Evolutionary conservation across 2,888 invertebrate species (phyloP).

Genomic region (Tiliacea aurago): DNA sequence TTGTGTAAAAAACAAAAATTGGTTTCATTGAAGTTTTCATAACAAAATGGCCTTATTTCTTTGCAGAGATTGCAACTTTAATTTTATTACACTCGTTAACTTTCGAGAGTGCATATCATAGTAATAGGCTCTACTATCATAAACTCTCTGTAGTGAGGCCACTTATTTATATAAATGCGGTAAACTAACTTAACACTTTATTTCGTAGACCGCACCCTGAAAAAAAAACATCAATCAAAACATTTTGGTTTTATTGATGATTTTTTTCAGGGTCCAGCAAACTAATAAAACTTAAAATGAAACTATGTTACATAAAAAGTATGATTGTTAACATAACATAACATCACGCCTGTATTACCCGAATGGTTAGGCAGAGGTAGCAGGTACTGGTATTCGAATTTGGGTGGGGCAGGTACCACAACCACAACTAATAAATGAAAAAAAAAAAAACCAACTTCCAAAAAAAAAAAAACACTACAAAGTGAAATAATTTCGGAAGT

Average conservation of each 20-base stretch:
- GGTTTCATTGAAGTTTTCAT: constrained; percentile 11
- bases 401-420: too few species aligned
- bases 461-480: too few species aligned
- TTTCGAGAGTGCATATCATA: constrained; percentile 27
- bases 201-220: not conserved
- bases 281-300: not conserved
- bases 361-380: too few species aligned
- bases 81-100: constrained; percentile 38
- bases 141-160: constrained; percentile 30
- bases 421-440: too few species aligned
- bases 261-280: not conserved
- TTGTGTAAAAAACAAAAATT: not conserved
- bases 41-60: constrained; percentile 17
- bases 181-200: not conserved
- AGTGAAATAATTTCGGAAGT: too few species aligned
- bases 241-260: not conserved
- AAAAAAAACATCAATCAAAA: not conserved
- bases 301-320: not conserved
- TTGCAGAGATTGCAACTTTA: constrained; percentile 21
- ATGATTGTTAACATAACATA: not conserved
- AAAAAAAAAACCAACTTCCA: too few species aligned
- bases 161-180: constrained; percentile 13
- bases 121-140: constrained; percentile 18
- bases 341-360: too few species aligned
- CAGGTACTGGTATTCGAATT: too few species aligned